A percentile compares a stretch with the other conserved stretches of the same genome.
phyloP scores from a whole-genome alignment of 2,113 vertebrate species.

The Lepus americanus region DNA sequence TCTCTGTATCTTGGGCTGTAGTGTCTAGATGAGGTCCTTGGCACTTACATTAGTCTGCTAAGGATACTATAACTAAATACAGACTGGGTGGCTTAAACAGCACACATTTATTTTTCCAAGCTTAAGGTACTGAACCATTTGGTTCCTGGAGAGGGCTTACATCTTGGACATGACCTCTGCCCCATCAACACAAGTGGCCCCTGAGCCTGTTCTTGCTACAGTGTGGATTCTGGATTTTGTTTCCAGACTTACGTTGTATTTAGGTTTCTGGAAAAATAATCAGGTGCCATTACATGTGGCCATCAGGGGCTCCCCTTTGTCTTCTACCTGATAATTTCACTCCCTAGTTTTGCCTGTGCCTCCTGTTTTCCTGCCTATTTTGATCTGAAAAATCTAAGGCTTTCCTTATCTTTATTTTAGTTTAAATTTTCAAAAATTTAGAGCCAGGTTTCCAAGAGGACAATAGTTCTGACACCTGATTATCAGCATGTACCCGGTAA shows the following conservation, averaged over 20 bases:
- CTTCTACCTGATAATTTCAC: neutral
- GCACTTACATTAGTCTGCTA: neutral
- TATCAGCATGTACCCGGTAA: neutral
- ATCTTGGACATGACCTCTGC: neutral
- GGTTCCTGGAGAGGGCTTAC: neutral
- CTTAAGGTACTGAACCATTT: neutral
- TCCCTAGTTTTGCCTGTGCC: neutral
- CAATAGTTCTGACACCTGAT: neutral
- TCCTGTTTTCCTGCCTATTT: neutral
- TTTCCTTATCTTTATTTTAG: slow-evolving; percentile 37
- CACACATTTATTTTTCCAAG: neutral
- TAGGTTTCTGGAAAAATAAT: neutral
- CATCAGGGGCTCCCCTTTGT: neutral
- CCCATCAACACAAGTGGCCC: neutral
- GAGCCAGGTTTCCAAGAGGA: neutral
- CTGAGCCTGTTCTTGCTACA: neutral
- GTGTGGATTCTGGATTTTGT: neutral
- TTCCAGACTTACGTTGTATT: neutral
- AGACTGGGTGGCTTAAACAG: neutral
- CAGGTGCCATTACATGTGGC: neutral
- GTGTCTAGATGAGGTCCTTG: neutral
- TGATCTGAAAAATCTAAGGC: neutral
- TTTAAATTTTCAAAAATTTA: slow-evolving; percentile 42
- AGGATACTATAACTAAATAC: neutral
- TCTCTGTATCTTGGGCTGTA: neutral